Base-by-base conservation (phyloP, 2,888 invertebrate genomes). In the Scaptomyza tumidula region DNA sequence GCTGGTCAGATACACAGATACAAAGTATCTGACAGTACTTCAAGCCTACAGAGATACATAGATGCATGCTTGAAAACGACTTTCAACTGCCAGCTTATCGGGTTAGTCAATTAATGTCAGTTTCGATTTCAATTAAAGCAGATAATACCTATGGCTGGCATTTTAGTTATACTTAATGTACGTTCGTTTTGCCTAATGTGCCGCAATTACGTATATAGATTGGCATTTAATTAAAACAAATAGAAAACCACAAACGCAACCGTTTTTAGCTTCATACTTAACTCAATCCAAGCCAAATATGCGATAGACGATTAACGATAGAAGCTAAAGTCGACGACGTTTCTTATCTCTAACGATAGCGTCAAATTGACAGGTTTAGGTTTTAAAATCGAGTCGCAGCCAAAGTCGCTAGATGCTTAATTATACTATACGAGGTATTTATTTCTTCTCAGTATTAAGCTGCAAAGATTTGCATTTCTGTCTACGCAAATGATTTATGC, bases 201-300 rank as follows among this genome's bases (percentile, higher is more conserved):
- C 75, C 64, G 72, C 86, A 84, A 86, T 85, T 86, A 84, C 88
- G 77, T 66, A 61, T 63, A 66, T 52, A 80, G 80, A 88, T 80
- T 82, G 88, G 78, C 73, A 75, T 88, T 88, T 86, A 86, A 88
- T 82, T 86, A 77, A 88, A 86, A 71, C 80, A 82, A 85, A 85
- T 85, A 24, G 24, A 24, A 24, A 24, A 24, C 24, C 24, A 70
- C 55, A 41, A 56, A 43, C 53, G 52, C 75, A 64, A 48, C 58
- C 60, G 53, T 27, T 41, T 24, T 39, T 45, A 62, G 64, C 50
- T 56, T 43, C 57, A 33, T 45, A 50, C 37, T 41, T 13, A 29
- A 24, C 50, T 27, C 10, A 31, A 31, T 44, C 45, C 44, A 19
- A 13, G 44, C 29, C 46, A 14, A 9, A 41, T 13, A 5, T 35